Conservation (phyloP, 2,113 vertebrate species). For the Mirza zaza region DNA sequence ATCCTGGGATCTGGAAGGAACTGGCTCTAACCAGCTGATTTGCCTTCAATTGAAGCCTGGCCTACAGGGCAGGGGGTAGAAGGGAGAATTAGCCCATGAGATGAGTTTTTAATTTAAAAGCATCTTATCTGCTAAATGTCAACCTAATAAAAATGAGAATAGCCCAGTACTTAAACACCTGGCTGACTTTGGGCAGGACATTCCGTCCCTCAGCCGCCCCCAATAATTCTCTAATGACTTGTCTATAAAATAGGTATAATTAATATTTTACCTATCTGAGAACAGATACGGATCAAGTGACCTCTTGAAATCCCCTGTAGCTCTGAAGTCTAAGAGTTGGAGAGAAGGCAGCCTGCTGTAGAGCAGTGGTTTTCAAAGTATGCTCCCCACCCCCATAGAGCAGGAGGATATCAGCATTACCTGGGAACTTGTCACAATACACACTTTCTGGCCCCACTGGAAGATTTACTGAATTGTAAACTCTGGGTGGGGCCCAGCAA, state of each 20-base stretch:
- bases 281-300: neutral
- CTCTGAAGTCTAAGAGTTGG: neutral
- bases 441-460: neutral
- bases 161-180: neutral
- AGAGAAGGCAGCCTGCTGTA: neutral
- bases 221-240: neutral
- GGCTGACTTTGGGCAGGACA: neutral
- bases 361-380: neutral
- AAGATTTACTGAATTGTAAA: neutral
- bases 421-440: neutral
- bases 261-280: neutral
- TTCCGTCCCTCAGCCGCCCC: neutral
- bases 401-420: neutral
- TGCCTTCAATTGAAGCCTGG: neutral
- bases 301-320: neutral
- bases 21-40: neutral
- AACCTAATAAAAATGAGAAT: neutral
- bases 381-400: too few relatives aligned
- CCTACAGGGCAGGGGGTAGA: neutral
- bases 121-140: neutral
- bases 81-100: neutral
- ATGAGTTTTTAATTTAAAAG: neutral
- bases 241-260: neutral
- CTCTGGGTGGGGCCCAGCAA: neutral
- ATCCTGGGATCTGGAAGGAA: neutral